phyloP scores from a whole-genome alignment of 2,888 invertebrate genomes.

The Clistopyga incitator region DNA sequence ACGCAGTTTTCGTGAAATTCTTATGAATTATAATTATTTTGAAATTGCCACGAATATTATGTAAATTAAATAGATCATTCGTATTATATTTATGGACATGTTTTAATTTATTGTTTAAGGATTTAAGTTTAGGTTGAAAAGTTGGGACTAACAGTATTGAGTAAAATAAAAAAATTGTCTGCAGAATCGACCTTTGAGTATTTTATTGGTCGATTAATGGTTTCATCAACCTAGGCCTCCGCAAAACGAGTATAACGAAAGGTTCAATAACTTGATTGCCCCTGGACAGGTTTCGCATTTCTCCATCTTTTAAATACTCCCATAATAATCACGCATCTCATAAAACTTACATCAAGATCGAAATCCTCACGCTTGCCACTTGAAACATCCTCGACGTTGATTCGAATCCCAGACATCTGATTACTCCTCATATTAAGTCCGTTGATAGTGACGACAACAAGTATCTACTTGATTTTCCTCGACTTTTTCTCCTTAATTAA shows the following conservation, averaged over 20 bases:
- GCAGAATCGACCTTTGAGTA: neutral
- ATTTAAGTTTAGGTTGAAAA: too few species aligned
- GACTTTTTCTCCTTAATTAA: neutral
- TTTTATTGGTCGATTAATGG: neutral
- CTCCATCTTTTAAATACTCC: neutral
- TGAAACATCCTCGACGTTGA: slow-evolving; percentile 77
- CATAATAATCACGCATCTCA: neutral
- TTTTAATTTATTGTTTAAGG: neutral
- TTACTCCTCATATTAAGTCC: slow-evolving; percentile 39
- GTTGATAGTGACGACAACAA: slow-evolving; percentile 26
- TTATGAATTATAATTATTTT: too few species aligned
- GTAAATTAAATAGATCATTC: neutral
- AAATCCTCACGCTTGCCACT: slow-evolving; percentile 72
- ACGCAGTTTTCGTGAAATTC: too few species aligned
- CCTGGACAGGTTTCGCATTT: neutral
- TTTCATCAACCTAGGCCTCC: neutral
- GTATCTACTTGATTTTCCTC: slow-evolving; percentile 34
- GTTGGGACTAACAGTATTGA: neutral
- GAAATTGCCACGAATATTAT: too few species aligned
- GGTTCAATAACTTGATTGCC: neutral
- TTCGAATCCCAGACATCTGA: slow-evolving; percentile 73
- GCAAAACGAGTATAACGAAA: neutral
- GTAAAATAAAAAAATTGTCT: neutral
- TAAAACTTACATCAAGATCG: slow-evolving; percentile 75
- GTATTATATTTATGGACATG: neutral